phyloP scores from a whole-genome alignment of 2,113 vertebrate species.

The Lophotis ruficrista region DNA sequence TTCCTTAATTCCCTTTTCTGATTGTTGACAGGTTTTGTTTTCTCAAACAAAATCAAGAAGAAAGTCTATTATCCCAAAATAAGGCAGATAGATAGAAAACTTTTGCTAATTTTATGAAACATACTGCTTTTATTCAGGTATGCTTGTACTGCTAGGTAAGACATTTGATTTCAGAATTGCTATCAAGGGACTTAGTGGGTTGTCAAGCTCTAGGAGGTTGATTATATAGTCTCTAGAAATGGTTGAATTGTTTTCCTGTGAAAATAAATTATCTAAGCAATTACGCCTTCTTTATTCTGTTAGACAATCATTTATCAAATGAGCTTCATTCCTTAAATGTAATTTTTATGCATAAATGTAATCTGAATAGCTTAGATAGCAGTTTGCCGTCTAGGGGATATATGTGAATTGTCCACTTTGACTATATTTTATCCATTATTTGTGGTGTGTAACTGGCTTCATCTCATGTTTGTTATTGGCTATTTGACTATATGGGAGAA shows the following conservation, averaged over 20 bases:
- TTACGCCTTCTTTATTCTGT: conserved; percentile 47
- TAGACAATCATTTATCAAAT: conserved; percentile 41
- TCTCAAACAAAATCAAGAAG: neutral
- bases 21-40: conserved; percentile 23
- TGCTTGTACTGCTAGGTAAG: neutral
- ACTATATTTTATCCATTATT: neutral
- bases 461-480: neutral
- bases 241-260: conserved; percentile 27
- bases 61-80: neutral
- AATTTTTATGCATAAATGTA: conserved; percentile 30
- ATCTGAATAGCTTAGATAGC: neutral
- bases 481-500: neutral
- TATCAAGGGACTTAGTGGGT: neutral
- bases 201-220: conserved; percentile 36
- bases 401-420: neutral
- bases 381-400: neutral
- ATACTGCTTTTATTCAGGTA: neutral
- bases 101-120: neutral
- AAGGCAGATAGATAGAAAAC: neutral
- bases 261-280: conserved; percentile 60
- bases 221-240: conserved; percentile 42
- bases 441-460: neutral
- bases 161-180: conserved; percentile 9
- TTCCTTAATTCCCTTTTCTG: neutral
- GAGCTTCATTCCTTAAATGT: conserved; percentile 4